These are phyloP conservation scores for Polypedilum vanderplanki DNA, from an alignment of 1,140 invertebrate species.

Conservation along the genomic window DNA sequence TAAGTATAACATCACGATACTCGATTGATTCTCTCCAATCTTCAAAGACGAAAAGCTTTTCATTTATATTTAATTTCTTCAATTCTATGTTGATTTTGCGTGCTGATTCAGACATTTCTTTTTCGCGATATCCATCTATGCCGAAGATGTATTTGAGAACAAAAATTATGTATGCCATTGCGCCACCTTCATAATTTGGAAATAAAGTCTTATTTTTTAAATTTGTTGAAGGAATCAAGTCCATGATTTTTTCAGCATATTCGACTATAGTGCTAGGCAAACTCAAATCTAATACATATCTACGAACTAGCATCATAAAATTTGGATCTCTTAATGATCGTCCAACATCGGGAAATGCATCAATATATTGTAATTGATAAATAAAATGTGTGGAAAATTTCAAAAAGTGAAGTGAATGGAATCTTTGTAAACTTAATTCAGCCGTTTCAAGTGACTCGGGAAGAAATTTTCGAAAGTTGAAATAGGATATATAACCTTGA, in stretches of 20 bases:
- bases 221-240: slow-evolving; percentile 42
- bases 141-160: slow-evolving; percentile 55
- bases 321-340: slow-evolving; percentile 44
- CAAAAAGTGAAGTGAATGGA: not conserved
- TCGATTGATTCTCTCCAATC: slow-evolving; percentile 58
- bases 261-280: slow-evolving; percentile 45
- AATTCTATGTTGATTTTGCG: slow-evolving; percentile 45
- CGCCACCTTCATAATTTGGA: slow-evolving; percentile 55
- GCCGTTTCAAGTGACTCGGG: slow-evolving; percentile 45
- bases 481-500: slow-evolving; percentile 54
- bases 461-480: slow-evolving; percentile 49
- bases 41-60: slow-evolving; percentile 50
- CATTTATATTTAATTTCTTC: slow-evolving; percentile 2
- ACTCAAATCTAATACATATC: slow-evolving; percentile 51
- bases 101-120: slow-evolving; percentile 49
- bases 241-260: slow-evolving; percentile 40
- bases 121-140: slow-evolving; percentile 56
- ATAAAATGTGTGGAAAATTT: not conserved
- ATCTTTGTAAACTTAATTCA: not conserved
- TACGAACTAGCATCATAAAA: slow-evolving; percentile 43
- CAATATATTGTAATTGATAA: not conserved
- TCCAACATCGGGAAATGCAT: not conserved
- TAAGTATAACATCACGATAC: slow-evolving; percentile 49
- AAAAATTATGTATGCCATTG: slow-evolving; percentile 56
- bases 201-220: slow-evolving; percentile 31